These are phyloP conservation scores for Stigmatopora argus DNA, from an alignment of 2,113 vertebrate genomes.

Conservation along the genomic window DNA sequence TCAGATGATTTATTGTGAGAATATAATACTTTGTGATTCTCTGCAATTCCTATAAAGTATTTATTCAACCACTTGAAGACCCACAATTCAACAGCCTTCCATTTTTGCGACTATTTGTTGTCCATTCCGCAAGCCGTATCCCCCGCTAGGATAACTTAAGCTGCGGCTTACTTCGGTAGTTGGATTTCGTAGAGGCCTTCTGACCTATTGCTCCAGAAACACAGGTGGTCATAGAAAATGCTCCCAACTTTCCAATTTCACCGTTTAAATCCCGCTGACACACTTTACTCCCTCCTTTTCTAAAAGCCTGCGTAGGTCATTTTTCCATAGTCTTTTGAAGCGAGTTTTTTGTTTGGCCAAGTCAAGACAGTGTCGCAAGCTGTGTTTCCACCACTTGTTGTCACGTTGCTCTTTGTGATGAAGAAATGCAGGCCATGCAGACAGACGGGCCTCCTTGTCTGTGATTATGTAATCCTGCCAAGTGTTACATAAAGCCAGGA, in stretches of 20 bases:
- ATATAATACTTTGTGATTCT: neutral
- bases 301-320: neutral
- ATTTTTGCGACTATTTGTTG: neutral
- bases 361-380: conserved; percentile 3
- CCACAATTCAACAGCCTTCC: neutral
- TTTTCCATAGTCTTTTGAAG: conserved; percentile 5
- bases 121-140: neutral
- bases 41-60: neutral
- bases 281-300: neutral
- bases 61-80: neutral
- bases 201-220: conserved; percentile 11
- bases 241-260: neutral
- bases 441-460: conserved; percentile 17
- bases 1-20: neutral
- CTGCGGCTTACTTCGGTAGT: neutral
- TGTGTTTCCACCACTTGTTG: conserved; percentile 3
- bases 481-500: conserved; percentile 60
- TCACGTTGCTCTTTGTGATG: conserved; percentile 10
- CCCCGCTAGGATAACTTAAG: neutral
- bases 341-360: conserved; percentile 10
- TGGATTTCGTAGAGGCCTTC: conserved; percentile 8
- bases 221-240: neutral
- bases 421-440: conserved; percentile 10
- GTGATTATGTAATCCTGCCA: conserved; percentile 55
- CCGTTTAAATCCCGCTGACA: neutral